A percentile compares a stretch with the other conserved stretches of the same genome.
Conservation (phyloP, 2,888 invertebrate genomes). For the Seira musarum region DNA sequence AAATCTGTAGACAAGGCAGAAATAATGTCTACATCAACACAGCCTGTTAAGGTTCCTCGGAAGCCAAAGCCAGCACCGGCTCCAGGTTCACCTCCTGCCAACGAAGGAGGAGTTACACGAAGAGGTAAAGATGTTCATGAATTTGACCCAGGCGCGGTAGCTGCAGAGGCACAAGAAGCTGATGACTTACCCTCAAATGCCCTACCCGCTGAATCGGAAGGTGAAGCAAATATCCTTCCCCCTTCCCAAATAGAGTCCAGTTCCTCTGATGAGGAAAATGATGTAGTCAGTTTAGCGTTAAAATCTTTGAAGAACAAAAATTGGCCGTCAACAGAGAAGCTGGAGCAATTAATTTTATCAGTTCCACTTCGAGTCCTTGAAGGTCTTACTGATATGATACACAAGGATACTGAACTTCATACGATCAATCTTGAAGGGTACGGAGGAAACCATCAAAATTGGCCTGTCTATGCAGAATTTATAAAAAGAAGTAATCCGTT, state of each 20-base stretch:
- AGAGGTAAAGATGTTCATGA: constrained; percentile 25
- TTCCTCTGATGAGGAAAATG: constrained; percentile 21
- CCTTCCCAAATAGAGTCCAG: background rate
- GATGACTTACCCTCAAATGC: no score
- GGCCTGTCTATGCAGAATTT: constrained; percentile 28
- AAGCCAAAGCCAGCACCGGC: background rate
- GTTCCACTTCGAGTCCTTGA: background rate
- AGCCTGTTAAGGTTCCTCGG: no score
- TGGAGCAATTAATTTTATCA: constrained; percentile 18
- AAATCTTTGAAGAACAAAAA: constrained; percentile 6
- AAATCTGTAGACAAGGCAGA: no score
- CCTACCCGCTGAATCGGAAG: constrained; percentile 25
- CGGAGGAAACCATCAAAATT: background rate
- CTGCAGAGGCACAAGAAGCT: no score
- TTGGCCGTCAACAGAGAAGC: constrained; percentile 28
- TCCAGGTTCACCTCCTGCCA: background rate
- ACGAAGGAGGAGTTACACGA: constrained; percentile 10
- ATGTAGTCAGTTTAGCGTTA: background rate
- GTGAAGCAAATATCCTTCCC: constrained; percentile 30
- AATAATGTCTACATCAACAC: no score
- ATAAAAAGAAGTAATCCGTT: background rate
- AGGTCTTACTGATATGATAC: constrained; percentile 1
- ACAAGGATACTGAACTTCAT: background rate
- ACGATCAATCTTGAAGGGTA: constrained; percentile 18
- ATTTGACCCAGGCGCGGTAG: constrained; percentile 2